Conservation (phyloP, 2,797 vertebrate genomes). For the Heliangelus exortis region DNA sequence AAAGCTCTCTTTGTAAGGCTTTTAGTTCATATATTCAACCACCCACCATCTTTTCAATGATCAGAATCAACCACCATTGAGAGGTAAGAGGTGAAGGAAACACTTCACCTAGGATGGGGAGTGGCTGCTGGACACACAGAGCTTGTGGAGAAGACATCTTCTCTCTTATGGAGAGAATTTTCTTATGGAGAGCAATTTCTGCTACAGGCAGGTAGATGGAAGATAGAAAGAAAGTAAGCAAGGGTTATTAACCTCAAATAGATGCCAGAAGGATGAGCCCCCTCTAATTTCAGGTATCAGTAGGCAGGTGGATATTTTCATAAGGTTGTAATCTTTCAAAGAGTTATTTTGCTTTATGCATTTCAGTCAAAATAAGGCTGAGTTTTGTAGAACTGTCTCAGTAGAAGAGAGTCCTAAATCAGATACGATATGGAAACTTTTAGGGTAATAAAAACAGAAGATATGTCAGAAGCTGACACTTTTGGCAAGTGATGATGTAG, state of each 20-base stretch:
- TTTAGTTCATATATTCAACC: background rate
- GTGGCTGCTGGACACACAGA: background rate
- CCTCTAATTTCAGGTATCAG: background rate
- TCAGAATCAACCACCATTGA: background rate
- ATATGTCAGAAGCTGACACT: background rate
- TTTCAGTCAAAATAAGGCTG: background rate
- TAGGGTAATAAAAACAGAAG: background rate
- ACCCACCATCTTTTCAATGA: background rate
- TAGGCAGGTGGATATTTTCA: background rate
- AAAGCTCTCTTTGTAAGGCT: background rate
- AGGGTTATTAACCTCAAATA: background rate
- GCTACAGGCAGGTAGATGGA: background rate
- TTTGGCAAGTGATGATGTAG: background rate
- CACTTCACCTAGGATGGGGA: background rate
- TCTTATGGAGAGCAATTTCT: background rate
- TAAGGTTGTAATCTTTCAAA: background rate
- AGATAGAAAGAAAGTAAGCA: background rate
- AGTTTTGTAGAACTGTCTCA: background rate
- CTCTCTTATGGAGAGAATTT: background rate
- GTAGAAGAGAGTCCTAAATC: background rate
- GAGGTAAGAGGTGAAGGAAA: background rate
- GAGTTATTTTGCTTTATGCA: background rate
- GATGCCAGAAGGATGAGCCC: background rate
- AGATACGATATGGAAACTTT: background rate
- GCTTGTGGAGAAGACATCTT: background rate